These are phyloP conservation scores for Melanophora roralis DNA, from an alignment of 2,888 invertebrate species.

Conservation along the genomic window DNA sequence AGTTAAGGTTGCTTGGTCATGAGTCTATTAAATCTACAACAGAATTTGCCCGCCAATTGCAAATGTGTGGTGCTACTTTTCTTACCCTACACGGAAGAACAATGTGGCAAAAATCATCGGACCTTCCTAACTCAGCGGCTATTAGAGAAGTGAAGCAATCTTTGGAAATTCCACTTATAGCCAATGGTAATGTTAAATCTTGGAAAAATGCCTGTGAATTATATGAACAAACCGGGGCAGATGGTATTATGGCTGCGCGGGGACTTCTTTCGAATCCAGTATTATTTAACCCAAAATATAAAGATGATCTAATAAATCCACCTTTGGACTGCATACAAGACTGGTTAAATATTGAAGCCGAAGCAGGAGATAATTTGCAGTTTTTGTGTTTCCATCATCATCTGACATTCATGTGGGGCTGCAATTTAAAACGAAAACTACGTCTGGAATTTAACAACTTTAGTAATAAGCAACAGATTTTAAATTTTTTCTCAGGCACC, in stretches of 20 bases:
- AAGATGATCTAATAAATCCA: slow-evolving; percentile 77
- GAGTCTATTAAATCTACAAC: slow-evolving; percentile 82
- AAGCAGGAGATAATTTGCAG: slow-evolving; percentile 80
- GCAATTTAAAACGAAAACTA: slow-evolving; percentile 84
- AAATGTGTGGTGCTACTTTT: slow-evolving; percentile 92
- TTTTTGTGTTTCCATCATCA: slow-evolving; percentile 97
- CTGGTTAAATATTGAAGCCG: slow-evolving; percentile 86
- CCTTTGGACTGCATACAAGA: slow-evolving; percentile 87
- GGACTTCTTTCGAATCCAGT: slow-evolving; percentile 94
- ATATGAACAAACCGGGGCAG: slow-evolving; percentile 82
- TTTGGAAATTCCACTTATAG: slow-evolving; percentile 89
- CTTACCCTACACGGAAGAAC: slow-evolving; percentile 95
- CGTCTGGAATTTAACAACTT: slow-evolving; percentile 88
- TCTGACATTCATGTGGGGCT: slow-evolving; percentile 96
- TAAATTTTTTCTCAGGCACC: slow-evolving; percentile 83
- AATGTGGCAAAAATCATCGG: slow-evolving; percentile 85
- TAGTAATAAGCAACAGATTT: slow-evolving; percentile 82
- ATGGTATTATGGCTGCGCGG: slow-evolving; percentile 95
- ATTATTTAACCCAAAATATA: slow-evolving; percentile 81
- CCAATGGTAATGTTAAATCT: slow-evolving; percentile 92
- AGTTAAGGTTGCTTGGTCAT: slow-evolving; percentile 84
- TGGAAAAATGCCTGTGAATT: slow-evolving; percentile 85
- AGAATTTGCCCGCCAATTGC: slow-evolving; percentile 86
- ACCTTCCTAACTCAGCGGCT: slow-evolving; percentile 83
- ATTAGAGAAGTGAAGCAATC: slow-evolving; percentile 82